Evolutionary conservation across 2,113 vertebrate species (phyloP).

Genomic region (Gracilinanus agilis): DNA sequence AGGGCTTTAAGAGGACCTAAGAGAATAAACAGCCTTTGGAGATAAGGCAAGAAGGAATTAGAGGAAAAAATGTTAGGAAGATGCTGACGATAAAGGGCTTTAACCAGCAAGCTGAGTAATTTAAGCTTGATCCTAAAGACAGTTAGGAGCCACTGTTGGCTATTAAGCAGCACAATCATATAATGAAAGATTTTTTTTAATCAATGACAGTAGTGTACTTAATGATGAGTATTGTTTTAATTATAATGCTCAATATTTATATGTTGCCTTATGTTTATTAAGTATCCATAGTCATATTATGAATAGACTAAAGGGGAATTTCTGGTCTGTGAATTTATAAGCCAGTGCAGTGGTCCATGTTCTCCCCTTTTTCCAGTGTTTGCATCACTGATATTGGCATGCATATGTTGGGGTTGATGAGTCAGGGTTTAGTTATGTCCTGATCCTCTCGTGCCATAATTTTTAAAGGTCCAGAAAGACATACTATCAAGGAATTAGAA

Average conservation of each 20-base stretch:
- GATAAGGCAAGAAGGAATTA: background rate
- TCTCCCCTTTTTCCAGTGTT: background rate
- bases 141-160: background rate
- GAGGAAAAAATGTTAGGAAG: background rate
- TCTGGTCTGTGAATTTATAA: background rate
- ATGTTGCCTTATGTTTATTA: background rate
- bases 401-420: background rate
- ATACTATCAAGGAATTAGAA: background rate
- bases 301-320: background rate
- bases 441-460: background rate
- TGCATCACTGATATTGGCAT: background rate
- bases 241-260: background rate
- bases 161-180: background rate
- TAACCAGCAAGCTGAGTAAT: background rate
- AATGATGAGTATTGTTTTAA: background rate
- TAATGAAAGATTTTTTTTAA: background rate
- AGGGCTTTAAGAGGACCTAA: background rate
- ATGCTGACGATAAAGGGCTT: background rate
- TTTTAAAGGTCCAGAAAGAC: background rate
- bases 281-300: background rate
- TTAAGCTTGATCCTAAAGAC: background rate
- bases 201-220: background rate
- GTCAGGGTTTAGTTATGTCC: background rate
- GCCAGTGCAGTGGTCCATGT: background rate
- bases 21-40: background rate